Base-by-base conservation (phyloP, 2,888 invertebrate species). In the Phrixothrix hirtus region DNA sequence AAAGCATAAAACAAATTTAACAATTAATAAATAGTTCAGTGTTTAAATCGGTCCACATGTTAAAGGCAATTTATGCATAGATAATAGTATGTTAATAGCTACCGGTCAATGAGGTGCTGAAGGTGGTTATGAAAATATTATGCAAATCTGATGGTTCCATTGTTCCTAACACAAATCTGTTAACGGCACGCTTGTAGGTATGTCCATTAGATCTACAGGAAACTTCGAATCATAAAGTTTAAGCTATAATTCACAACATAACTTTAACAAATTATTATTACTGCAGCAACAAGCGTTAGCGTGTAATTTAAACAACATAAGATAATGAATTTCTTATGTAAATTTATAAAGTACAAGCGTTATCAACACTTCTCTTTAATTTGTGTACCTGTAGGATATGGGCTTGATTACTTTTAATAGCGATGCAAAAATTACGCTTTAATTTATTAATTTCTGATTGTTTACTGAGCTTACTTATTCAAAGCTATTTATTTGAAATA, bases 41-140 rank as follows among this genome's bases (percentile, higher is more conserved):
- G n/a, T n/a, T n/a, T n/a, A n/a, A n/a, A n/a, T n/a, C n/a, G n/a
- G n/a, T n/a, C n/a, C n/a, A n/a, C n/a, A n/a, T n/a, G n/a, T 49
- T 26, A 43, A 54, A 37, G 26, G 39, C 38, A 47, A 41, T 48
- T 31, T 41, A 39, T 25, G 10, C 25, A 25, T 27, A 32, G 16
- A 58, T 58, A 58, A 58, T 51, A 48, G 51, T 58, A 61, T 59
- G 61, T 49, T 58, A 60, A 60, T 57, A 57, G 54, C 52, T 47
- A 29, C 43, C 43, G 57, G 57, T 61, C 55, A 58, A 60, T 59
- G 61, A 60, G 58, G 57, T 59, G 54, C 56, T 49, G 48, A 57
- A 59, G 21, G 35, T 17, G 35, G 35, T 35, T 3, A 35, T 35
- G 15, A 35, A 35, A 35, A 11, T 16, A 16, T 35, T 35, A 35